Evolutionary conservation across 1,140 invertebrate genomes (phyloP), one percentile per base, ranked within the genome.

Genomic region (Ostrea denselamellosa): DNA sequence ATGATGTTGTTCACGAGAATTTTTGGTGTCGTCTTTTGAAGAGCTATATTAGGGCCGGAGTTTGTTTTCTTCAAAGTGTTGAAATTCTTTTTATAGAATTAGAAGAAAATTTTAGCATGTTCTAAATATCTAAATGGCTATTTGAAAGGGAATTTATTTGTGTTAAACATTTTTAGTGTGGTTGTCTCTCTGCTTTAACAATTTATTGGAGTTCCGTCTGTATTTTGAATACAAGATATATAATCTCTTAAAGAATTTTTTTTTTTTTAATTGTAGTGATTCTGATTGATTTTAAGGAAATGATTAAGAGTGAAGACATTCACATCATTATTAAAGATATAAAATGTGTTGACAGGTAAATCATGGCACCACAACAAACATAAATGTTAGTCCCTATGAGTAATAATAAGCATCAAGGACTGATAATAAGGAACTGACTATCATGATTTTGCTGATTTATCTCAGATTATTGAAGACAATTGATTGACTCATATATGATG

Each of bases 361-460:
- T 77, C 22, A 14, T 25, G 56, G 5, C 25, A 19, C 17, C n/a
- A n/a, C 56, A 28, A 77, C 17, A 77, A 77, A 34, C 25, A 22
- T 77, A 22, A 77, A 25, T 25, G 12, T 8, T 62, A 62, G 58
- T 62, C 4, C 14, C 25, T 22, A 10, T 77, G 68, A 77, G 22
- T 77, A 77, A 77, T 77, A 12, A 77, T 22, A 34, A 77, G 10
- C 14, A 28, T 9, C 34, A 44, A 3, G 68, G 22, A 19, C 10
- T 28, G 68, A 77, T 77, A 77, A 77, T 77, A 34, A 77, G 68
- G 68, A 77, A 77, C 22, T 77, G 68, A 10, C 10, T 25, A 34
- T 77, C 68, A 77, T 77, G 68, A 77, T 34, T 77, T 77, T 77
- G 14, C 68, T 77, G 68, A 77, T 77, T 77, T 77, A 77, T 77